Percentiles rank a stretch among this genome's conserved stretches.
Evolutionary conservation across 2,888 invertebrate genomes (phyloP).

Genomic region (Watsonalla cultraria): DNA sequence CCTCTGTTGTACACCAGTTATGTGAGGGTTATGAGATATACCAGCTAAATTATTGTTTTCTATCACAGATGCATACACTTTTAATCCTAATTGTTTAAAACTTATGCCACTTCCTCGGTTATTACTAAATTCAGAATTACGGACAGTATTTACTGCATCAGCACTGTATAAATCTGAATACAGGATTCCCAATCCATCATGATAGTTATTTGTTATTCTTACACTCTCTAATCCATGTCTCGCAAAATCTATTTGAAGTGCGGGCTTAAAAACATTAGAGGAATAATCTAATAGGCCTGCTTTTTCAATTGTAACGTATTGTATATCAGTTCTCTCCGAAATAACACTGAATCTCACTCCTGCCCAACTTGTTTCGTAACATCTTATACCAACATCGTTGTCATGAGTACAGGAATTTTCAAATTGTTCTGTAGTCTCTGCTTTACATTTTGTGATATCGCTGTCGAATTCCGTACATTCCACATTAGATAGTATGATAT

Average conservation of each 20-base stretch:
- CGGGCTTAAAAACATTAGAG: constrained; percentile 91
- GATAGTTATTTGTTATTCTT: constrained; percentile 89
- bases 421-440: constrained; percentile 87
- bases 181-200: constrained; percentile 95
- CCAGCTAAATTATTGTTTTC: constrained; percentile 92
- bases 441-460: constrained; percentile 92
- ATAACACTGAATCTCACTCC: constrained; percentile 94
- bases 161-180: constrained; percentile 96
- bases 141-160: constrained; percentile 88
- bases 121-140: constrained; percentile 89
- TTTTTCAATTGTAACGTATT: constrained; percentile 92
- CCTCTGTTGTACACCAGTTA: constrained; percentile 89
- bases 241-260: constrained; percentile 92
- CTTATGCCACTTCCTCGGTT: constrained; percentile 94
- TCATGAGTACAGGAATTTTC: constrained; percentile 93
- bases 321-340: constrained; percentile 91
- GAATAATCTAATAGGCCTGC: constrained; percentile 97
- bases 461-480: constrained; percentile 94
- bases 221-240: constrained; percentile 90
- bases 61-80: constrained; percentile 86
- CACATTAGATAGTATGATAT: constrained; percentile 90
- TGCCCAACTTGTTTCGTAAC: constrained; percentile 96
- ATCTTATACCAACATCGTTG: constrained; percentile 92
- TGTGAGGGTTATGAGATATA: constrained; percentile 93
- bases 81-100: constrained; percentile 91